Base-by-base conservation (phyloP, 1,140 invertebrate species). In the Megalonaias nervosa region DNA sequence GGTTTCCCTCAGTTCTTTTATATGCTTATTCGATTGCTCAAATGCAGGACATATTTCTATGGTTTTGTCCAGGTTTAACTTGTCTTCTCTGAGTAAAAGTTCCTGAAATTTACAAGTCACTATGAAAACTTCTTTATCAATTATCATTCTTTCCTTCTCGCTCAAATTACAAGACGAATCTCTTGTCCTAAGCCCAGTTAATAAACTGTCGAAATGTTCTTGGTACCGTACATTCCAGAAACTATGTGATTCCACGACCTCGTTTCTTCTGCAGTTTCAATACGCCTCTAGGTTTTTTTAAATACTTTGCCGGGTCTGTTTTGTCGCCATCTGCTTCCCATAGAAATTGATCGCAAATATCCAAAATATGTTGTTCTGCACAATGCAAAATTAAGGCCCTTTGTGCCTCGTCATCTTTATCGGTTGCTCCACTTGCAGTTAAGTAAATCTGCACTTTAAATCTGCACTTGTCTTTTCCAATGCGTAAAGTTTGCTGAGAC, bases 391-490 rank as follows among this genome's bases (percentile, higher is more conserved):
- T 64, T 48, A 74, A 65, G 55, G 17, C 65, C 4, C 3, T 65
- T 56, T 65, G 71, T 2, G 55, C 60, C 38, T 16, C 26, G 17
- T 74, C 56, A 5, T 57, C 12, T 38, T 66, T 74, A 16, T 65
- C 62, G 57, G 17, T 65, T 66, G 62, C 64, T 56, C 62, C 62
- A 74, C 60, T 66, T 31, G 71, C 62, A 19, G 48, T 66, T 55
- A 65, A 48, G 48, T 74, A 73, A 38, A n/a, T n/a, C n/a, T 2
- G 26, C 2, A 26, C 1, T 26, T 1, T 26, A 74, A 14, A 74
- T 65, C n/a, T 74, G 21, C 62, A 74, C 66, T 56, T 74, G 61
- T 74, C 71, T 21, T 62, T 66, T 74, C 71, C 71, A 74, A n/a
- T 55, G 64, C 55, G 12, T 64, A 55, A 74, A 74, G 26, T 74